Evolutionary conservation across 2,888 invertebrate genomes (phyloP), one percentile per base, ranked within the genome.

Genomic region (Volucella inflata): DNA sequence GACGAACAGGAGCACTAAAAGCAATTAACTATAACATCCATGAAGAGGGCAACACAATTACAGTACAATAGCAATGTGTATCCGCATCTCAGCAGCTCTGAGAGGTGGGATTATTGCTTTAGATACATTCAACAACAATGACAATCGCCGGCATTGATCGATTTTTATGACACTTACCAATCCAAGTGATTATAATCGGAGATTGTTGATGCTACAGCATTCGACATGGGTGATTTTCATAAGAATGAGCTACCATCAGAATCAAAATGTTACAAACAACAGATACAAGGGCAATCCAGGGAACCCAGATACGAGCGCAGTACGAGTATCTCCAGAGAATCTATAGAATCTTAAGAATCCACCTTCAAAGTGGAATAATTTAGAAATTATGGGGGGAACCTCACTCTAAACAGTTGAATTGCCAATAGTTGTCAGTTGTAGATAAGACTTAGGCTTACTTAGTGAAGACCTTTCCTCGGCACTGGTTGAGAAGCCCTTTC

Each of bases 181-280:
- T 72, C 65, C 65, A 70, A 62, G 77, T 71, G 79, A 71, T 75
- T 78, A 85, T 80, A 65, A 85, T 85, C 76, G 50, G 72, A 65
- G 65, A 60, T 80, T 80, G 85, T 85, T 85, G 85, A 77, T 85
- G 80, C 67, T 77, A 72, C 67, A 76, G 72, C 38, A 85, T 85
- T 85, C 36, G 85, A 77, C 57, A 68, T 77, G 85, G 85, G 72
- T 81, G 71, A 85, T 85, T 85, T 85, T 72, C 71, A 71, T 77
- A 72, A 68, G 76, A 85, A 77, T 72, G 76, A 46, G 17, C 17
- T 42, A 16, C n/a, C 51, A 16, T 30, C 30, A 30, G 30, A 30
- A 0, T 30, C 30, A 4, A 21, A 2, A 21, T 3, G 21, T 21
- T 2, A 21, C 21, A 21, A 4, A 4, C 3, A 30, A 30, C 6